Conservation (phyloP, 1,140 invertebrate genomes). For the Bombus superbus region DNA sequence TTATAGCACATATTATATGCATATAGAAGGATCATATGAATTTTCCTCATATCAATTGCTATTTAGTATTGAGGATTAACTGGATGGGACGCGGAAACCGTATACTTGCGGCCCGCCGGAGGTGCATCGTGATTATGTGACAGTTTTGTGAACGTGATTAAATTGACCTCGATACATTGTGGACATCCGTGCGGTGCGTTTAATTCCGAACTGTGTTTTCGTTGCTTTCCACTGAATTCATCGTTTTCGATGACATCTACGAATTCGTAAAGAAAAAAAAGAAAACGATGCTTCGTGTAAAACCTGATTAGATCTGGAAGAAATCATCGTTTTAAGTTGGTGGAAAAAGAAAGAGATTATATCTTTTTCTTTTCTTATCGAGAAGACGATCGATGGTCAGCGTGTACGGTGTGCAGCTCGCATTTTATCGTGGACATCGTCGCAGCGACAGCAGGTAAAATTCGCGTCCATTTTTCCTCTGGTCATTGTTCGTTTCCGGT, state of each 20-base stretch:
- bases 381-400: slow-evolving; percentile 38
- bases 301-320: not conserved
- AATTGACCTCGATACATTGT: slow-evolving; percentile 67
- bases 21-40: not conserved
- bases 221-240: slow-evolving; percentile 17
- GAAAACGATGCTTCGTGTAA: not conserved
- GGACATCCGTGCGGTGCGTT: slow-evolving; percentile 56
- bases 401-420: slow-evolving; percentile 27
- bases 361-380: not conserved
- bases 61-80: not conserved
- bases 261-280: too few relatives aligned
- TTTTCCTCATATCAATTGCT: slow-evolving; percentile 14
- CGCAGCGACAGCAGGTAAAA: slow-evolving; percentile 48
- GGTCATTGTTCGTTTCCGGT: slow-evolving; percentile 41
- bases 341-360: not conserved
- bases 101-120: slow-evolving; percentile 39
- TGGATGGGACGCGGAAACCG: slow-evolving; percentile 43
- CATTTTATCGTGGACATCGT: slow-evolving; percentile 46
- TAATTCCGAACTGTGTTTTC: slow-evolving; percentile 40
- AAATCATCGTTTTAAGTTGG: not conserved
- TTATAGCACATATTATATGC: not conserved
- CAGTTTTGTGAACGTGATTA: slow-evolving; percentile 68
- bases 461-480: slow-evolving; percentile 1
- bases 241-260: not conserved
- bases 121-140: slow-evolving; percentile 64